Evolutionary conservation across 37 sponge, comb jelly and placozoan genomes (phyloP), one percentile per base, ranked within the genome.

Genomic region (Eunapius fragilis): DNA sequence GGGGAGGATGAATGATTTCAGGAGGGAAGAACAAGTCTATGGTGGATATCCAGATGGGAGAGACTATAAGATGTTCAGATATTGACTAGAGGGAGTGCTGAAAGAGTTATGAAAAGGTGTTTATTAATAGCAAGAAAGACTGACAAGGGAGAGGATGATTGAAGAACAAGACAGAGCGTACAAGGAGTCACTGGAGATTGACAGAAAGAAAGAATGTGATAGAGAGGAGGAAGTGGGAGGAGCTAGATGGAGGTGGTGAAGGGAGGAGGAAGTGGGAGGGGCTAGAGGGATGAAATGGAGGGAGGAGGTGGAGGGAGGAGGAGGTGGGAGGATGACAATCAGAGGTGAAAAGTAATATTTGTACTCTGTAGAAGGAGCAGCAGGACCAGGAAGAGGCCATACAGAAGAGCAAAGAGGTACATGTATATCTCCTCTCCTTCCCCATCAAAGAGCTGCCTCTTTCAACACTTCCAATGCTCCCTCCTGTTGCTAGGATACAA

Each of bases 71-170:
- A 96, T 67, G 92, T 93, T 58, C 17, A 33, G 25, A 93, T 97
- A 86, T 95, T 86, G 88, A 37, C 98, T 95, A 80, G 95, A 97
- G 75, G 22, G 36, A 77, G 93, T 91, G 3, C 95, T 91, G 47
- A 76, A 78, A 49, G 96, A 85, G 74, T 95, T 96, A 38, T 75
- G n/a, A n/a, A n/a, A n/a, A n/a, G n/a, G n/a, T 93, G 35, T 68
- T 31, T 12, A 88, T 89, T 37, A 96, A 97, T 81, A 80, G 75
- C 67, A 75, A 86, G 82, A 97, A 95, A 84, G 84, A 89, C n/a
- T n/a, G 26, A 87, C 48, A 0, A 69, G 97, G 49, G 92, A 95
- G 69, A 25, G 37, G n/a, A 93, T 97, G 87, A 97, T 85, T 67
- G 81, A 71, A 37, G 89, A 90, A 37, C 97, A 97, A 79, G 94